phyloP scores from a whole-genome alignment of 1,140 invertebrate genomes.

The Diorhabda sublineata region DNA sequence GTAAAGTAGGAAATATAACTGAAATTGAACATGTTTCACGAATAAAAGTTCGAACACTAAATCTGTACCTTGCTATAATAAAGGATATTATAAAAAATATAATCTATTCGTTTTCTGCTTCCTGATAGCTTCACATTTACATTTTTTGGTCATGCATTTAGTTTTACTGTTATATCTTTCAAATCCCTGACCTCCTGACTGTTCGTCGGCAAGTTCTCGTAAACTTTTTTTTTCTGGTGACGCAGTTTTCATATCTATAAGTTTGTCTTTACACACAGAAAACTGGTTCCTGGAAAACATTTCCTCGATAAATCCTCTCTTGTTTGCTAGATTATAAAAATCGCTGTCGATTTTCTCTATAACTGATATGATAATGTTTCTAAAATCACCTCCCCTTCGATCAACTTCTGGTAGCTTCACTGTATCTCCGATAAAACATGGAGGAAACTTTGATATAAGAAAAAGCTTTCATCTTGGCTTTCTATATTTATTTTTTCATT shows the following conservation, averaged over 20 bases:
- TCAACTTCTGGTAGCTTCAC: neutral
- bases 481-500: too few relatives aligned
- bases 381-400: slow-evolving; percentile 25
- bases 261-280: slow-evolving; percentile 23
- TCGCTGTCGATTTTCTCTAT: slow-evolving; percentile 17
- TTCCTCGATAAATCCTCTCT: slow-evolving; percentile 23
- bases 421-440: too few relatives aligned
- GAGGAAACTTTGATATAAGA: too few relatives aligned
- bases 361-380: slow-evolving; percentile 26
- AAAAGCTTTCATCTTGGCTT: too few relatives aligned
- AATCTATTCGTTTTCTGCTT: neutral
- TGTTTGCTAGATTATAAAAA: slow-evolving; percentile 24
- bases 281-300: slow-evolving; percentile 29
- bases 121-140: slow-evolving; percentile 14
- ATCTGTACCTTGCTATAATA: too few relatives aligned
- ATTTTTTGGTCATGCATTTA: slow-evolving; percentile 22
- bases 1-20: too few relatives aligned
- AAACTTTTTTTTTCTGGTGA: slow-evolving; percentile 23
- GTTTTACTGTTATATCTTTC: slow-evolving; percentile 21
- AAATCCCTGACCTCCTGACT: slow-evolving; percentile 19
- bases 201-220: slow-evolving; percentile 22
- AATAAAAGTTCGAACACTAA: too few relatives aligned
- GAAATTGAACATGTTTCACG: too few relatives aligned
- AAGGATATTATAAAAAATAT: too few relatives aligned
- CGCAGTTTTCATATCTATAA: slow-evolving; percentile 22